Evolutionary conservation across 2,797 vertebrate genomes (phyloP).

Genomic region (Bovichtus diacanthus): DNA sequence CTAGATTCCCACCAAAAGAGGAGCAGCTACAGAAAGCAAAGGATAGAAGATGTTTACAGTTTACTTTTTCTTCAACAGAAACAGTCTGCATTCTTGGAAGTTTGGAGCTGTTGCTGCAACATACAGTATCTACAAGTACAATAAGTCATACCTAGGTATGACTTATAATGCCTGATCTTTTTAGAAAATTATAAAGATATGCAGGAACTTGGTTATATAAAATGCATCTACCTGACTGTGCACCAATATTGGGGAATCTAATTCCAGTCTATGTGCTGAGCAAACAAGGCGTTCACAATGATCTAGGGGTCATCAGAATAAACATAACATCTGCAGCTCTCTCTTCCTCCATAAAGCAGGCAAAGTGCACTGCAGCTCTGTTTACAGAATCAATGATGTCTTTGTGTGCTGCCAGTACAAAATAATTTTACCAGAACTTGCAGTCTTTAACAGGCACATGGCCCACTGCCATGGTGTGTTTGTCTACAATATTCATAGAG

Average conservation of each 20-base stretch:
- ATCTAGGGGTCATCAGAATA: constrained; percentile 17
- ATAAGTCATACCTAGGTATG: background rate
- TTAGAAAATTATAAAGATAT: background rate
- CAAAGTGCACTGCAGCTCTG: constrained; percentile 46
- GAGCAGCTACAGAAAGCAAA: constrained; percentile 35
- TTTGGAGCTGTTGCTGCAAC: constrained; percentile 30
- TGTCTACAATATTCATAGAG: constrained; percentile 6
- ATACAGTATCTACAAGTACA: background rate
- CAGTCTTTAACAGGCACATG: constrained; percentile 43
- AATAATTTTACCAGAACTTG: constrained; percentile 78
- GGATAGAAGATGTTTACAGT: constrained; percentile 44
- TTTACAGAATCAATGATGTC: constrained; percentile 74
- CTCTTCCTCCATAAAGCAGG: constrained; percentile 25
- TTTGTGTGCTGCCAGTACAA: constrained; percentile 72
- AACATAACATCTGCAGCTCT: constrained; percentile 39
- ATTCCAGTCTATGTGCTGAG: background rate
- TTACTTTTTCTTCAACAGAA: constrained; percentile 33
- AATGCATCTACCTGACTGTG: background rate
- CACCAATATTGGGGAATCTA: background rate
- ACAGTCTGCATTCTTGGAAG: constrained; percentile 21
- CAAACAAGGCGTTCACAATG: background rate
- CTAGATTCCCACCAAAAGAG: constrained; percentile 38
- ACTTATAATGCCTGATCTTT: background rate
- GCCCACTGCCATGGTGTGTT: constrained; percentile 35
- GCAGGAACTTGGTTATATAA: constrained; percentile 8